These are phyloP conservation scores for Darevskia mixta DNA, from an alignment of 2,797 vertebrate species.

Conservation along the genomic window DNA sequence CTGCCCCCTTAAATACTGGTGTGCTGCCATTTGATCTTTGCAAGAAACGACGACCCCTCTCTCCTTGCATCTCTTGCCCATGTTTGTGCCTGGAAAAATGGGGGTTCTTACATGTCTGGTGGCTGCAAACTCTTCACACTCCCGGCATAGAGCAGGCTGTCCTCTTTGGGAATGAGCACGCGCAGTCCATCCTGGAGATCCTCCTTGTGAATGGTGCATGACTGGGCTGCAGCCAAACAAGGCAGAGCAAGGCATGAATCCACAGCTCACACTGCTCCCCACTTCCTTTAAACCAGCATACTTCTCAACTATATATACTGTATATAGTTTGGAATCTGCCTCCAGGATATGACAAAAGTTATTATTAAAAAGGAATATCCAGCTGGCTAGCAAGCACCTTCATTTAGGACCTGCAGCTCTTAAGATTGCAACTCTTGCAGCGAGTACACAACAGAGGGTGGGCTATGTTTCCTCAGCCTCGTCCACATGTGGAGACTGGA, in stretches of 20 bases:
- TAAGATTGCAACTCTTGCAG: background rate
- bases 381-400: background rate
- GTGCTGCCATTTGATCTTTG: background rate
- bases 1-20: background rate
- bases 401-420: background rate
- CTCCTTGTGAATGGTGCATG: constrained; percentile 92
- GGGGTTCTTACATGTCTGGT: constrained; percentile 90
- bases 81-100: background rate
- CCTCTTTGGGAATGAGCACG: constrained; percentile 95
- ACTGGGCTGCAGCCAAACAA: constrained; percentile 76
- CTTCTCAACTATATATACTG: too few species aligned
- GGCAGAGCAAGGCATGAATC: background rate
- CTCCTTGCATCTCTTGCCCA: accelerated
- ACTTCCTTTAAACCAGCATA: background rate
- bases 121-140: constrained; percentile 93
- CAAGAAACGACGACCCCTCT: accelerated
- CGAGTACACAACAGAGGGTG: background rate
- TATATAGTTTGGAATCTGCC: background rate
- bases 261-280: background rate
- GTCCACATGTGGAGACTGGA: background rate
- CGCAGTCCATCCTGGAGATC: constrained; percentile 93
- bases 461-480: background rate
- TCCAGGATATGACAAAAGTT: background rate
- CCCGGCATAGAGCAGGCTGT: constrained; percentile 94
- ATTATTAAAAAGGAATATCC: too few species aligned